Evolutionary conservation across 2,888 invertebrate species (phyloP).

Genomic region (Periphyllus acericola): DNA sequence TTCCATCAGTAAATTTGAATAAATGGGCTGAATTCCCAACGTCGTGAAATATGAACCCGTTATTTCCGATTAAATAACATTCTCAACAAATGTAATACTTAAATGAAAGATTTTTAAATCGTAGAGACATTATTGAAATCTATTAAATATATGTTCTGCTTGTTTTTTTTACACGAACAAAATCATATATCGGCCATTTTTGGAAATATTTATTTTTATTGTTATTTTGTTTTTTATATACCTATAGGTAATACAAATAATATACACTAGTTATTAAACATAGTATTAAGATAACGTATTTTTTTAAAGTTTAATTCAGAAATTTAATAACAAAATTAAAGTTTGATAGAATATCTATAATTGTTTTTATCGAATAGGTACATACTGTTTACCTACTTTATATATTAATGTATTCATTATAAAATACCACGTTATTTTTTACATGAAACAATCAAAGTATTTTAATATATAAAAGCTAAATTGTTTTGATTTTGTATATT

Average conservation of each 20-base stretch:
- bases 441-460: constrained; percentile 12
- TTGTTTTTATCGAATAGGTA: neutral
- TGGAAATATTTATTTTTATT: constrained; percentile 23
- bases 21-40: constrained; percentile 84
- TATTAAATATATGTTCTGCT: neutral
- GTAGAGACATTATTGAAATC: neutral
- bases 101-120: neutral
- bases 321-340: neutral
- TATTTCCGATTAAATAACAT: constrained; percentile 11
- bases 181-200: constrained; percentile 14
- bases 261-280: neutral
- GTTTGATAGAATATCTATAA: neutral
- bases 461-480: neutral
- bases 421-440: neutral
- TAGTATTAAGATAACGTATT: neutral
- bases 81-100: constrained; percentile 8
- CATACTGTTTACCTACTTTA: neutral
- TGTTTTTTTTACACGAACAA: neutral
- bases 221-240: neutral
- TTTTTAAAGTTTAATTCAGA: neutral
- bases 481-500: neutral
- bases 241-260: too few species aligned
- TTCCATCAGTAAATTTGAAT: constrained; percentile 86
- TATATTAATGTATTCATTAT: neutral
- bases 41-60: constrained; percentile 20